Percentiles rank a stretch among this genome's conserved stretches.
Evolutionary conservation across 2,888 invertebrate species (phyloP).

Genomic region (Lamellibrachia satsuma): DNA sequence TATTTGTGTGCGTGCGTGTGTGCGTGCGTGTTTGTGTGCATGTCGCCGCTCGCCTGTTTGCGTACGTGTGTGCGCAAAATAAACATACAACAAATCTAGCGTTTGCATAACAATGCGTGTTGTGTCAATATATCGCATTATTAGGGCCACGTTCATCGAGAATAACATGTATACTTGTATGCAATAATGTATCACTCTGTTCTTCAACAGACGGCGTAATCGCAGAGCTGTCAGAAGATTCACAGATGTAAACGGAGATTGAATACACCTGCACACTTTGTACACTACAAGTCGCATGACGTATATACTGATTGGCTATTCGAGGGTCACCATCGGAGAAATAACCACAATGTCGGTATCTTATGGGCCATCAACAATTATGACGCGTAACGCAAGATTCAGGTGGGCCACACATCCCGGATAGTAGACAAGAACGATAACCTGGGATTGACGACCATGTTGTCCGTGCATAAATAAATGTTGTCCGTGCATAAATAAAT

Average conservation of each 20-base stretch:
- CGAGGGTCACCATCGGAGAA: neutral
- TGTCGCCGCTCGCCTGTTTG: neutral
- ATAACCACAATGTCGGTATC: neutral
- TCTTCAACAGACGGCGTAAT: neutral
- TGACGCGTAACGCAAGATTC: neutral
- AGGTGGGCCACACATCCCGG: neutral
- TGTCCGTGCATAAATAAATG: neutral
- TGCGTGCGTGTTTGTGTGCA: neutral
- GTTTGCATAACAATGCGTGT: no score
- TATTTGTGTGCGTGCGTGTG: neutral
- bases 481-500: neutral
- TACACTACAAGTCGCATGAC: neutral
- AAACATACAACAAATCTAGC: no score
- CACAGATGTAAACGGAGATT: neutral
- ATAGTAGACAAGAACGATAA: neutral
- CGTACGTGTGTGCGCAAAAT: neutral
- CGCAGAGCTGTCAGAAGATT: neutral
- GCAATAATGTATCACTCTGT: neutral
- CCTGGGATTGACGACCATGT: neutral
- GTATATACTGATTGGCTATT: neutral
- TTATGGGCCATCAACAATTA: neutral
- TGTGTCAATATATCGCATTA: neutral
- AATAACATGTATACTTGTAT: neutral
- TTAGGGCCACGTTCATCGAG: neutral
- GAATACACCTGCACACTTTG: neutral